A percentile compares a stretch with the other conserved stretches of the same genome.
Evolutionary conservation across 2,888 invertebrate species (phyloP).

Genomic region (Scaptomyza polygonia): DNA sequence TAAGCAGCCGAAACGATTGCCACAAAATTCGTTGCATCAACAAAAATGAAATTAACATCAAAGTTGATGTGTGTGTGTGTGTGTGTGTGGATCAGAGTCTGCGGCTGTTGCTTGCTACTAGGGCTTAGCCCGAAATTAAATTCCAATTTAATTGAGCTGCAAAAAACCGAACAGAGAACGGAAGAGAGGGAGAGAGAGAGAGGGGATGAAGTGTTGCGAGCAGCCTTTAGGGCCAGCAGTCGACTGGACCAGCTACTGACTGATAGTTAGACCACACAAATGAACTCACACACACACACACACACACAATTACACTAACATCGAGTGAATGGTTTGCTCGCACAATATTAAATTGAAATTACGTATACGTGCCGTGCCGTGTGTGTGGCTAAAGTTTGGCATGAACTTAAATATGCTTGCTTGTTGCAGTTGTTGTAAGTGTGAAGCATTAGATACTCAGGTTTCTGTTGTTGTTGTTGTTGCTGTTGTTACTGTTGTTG

Average conservation of each 20-base stretch:
- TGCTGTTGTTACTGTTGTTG: constrained; percentile 8
- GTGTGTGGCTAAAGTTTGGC: constrained; percentile 7
- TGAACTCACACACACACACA: constrained; percentile 41
- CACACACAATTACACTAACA: constrained; percentile 10
- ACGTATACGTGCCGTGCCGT: constrained; percentile 57
- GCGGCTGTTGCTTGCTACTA: constrained; percentile 32
- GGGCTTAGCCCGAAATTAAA: constrained; percentile 75
- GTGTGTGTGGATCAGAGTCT: constrained; percentile 30
- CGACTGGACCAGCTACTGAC: constrained; percentile 29
- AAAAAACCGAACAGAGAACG: constrained; percentile 50
- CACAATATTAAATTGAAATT: constrained; percentile 74
- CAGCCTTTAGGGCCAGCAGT: constrained; percentile 10
- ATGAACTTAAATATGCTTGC: constrained; percentile 5
- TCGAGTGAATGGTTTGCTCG: constrained; percentile 13
- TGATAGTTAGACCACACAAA: constrained; percentile 56
- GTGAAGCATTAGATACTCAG: not conserved
- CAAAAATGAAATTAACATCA: constrained; percentile 76
- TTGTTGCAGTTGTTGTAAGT: not conserved
- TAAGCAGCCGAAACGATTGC: constrained; percentile 32
- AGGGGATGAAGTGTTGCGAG: constrained; percentile 15
- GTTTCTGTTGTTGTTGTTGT: not conserved
- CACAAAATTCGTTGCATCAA: constrained; percentile 64
- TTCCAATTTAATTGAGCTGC: constrained; percentile 81
- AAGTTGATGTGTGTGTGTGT: constrained; percentile 44
- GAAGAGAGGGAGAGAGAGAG: not conserved